Conservation (phyloP, 2,113 vertebrate genomes). For the Bos taurus region DNA sequence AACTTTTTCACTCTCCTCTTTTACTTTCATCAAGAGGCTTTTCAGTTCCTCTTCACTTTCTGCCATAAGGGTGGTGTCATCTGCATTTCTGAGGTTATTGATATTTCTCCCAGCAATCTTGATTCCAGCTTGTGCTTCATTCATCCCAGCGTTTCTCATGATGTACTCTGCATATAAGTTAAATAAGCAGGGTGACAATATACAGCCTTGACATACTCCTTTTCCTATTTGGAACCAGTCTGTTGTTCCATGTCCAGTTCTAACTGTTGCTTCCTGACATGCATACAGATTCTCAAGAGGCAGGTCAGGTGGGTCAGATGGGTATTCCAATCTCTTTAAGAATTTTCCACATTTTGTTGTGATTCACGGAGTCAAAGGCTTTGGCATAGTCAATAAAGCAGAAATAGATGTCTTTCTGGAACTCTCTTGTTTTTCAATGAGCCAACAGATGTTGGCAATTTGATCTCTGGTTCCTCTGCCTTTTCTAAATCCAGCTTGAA, state of each 20-base stretch:
- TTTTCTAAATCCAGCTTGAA: background rate
- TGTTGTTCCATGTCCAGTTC: background rate
- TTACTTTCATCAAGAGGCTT: background rate
- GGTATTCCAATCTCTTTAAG: background rate
- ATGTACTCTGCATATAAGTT: background rate
- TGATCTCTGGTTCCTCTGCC: background rate
- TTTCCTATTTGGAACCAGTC: background rate
- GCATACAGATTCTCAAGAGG: background rate
- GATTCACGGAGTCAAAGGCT: background rate
- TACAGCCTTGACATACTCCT: background rate
- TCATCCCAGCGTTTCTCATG: background rate
- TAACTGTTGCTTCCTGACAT: background rate
- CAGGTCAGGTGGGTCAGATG: background rate
- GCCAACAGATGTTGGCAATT: background rate
- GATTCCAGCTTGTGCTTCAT: background rate
- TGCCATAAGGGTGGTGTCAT: background rate
- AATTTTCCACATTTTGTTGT: background rate
- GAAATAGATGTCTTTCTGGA: background rate
- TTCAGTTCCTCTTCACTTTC: background rate
- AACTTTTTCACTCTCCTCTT: background rate
- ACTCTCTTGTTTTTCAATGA: background rate
- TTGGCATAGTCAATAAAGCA: background rate
- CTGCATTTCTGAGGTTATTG: background rate
- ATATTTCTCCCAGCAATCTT: background rate
- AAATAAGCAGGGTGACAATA: background rate